Base-by-base conservation (phyloP, 2,888 invertebrate genomes). In the Odontothrips loti region DNA sequence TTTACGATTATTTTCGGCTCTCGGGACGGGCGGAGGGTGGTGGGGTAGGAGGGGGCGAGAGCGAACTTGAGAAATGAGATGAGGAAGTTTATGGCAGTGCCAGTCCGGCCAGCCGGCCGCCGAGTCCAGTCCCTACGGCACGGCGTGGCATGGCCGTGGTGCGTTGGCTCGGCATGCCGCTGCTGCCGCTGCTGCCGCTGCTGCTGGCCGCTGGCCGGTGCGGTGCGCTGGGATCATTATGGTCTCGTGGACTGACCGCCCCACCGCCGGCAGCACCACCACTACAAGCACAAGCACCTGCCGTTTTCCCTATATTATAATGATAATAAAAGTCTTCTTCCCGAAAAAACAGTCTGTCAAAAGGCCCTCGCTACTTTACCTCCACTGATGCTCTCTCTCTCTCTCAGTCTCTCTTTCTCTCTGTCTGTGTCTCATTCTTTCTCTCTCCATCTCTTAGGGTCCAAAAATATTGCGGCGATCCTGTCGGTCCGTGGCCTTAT, bases 51-150 rank as follows among this genome's bases (percentile, higher is more conserved):
- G 58, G 20, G 58, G 58, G 20, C 58, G 17, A 20, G 58, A 27
- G 27, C 8, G 68, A 27, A 75, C 68, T 27, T 27, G 68, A 27
- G 68, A 75, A 75, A 75, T 75, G 68, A 75, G 68, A 75, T 75
- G 68, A 27, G 68, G 68, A 75, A 75, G 68, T 75, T 75, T 75
- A 75, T 75, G 68, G 68, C 68, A 27, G 68, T 20, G 68, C 68
- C 20, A 20, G 58, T n/a, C 51, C 51, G n/a, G 51, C 51, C 58
- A 20, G 58, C n/a, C 6, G 58, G 58, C 58, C 58, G 58, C 8
- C 15, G 17, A 17, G 15, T 8, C 9, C 51, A 17, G 15, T 51
- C 51, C 51, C 9, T 17, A 51, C 48, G 10, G 9, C 48, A 48
- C 48, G 10, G n/a, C n/a, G n/a, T n/a, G n/a, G n/a, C n/a, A n/a